Base-by-base conservation (phyloP, 2,888 invertebrate genomes). In the Panorpa germanica region DNA sequence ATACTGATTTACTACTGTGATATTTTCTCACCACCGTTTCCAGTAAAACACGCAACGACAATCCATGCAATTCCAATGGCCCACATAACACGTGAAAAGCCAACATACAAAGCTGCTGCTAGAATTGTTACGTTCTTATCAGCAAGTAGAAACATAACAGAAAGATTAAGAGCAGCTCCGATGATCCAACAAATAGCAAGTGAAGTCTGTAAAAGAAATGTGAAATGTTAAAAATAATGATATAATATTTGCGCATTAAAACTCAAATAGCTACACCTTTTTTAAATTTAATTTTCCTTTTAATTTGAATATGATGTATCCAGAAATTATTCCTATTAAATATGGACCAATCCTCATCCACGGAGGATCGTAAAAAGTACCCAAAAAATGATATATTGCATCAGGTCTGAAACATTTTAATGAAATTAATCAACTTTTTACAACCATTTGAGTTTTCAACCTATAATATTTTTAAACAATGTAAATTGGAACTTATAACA, bases 1-100 rank as follows among this genome's bases (percentile, higher is more conserved):
- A 18, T 20, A 12, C 4, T 5, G 12, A 11, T 14, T 26, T 8
- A 21, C 24, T 25, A n/a, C 9, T 12, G 19, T 18, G 11, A 7
- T 25, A 19, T 21, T 14, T 18, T 34, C 38, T 46, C 44, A 60
- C 61, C 54, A 37, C 50, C 61, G 35, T 61, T 47, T 30, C 53
- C 51, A n/a, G 60, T 61, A 29, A 43, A 43, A 37, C 59, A 60
- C 12, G 57, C 57, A 12, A 60, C 42, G 5, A 57, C 32, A 7
- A 60, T 30, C 61, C 62, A 61, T 8, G 52, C 51, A 4, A 60
- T 35, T 3, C 58, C 55, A n/a, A 60, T 31, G 3, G 50, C 56
- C 60, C 61, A 61, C 6, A 50, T 37, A 4, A 54, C 55, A 36
- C 57, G 49, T 13, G 53, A 48, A 3, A 58, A 33, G 3, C 50